A percentile compares a stretch with the other conserved stretches of the same genome.
Conservation (phyloP, 2,888 invertebrate species). For the Ryuthela nishihirai region DNA sequence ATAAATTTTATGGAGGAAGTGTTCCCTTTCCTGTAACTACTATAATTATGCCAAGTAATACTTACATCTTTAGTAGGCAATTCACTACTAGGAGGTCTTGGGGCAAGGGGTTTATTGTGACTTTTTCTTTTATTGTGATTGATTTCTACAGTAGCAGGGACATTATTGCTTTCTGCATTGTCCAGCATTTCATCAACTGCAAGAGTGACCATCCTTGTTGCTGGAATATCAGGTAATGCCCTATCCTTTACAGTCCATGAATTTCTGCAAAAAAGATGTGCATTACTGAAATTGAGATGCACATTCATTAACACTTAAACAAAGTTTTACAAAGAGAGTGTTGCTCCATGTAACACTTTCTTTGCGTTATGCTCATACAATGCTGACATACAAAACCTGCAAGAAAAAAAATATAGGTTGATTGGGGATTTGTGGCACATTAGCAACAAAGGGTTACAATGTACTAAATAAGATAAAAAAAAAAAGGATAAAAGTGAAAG, state of each 20-base stretch:
- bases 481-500: no score
- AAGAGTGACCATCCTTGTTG: conserved; percentile 1
- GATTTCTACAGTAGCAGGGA: background rate
- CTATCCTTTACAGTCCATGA: conserved; percentile 34
- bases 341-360: no score
- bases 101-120: conserved; percentile 27
- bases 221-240: conserved; percentile 35
- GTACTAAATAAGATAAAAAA: no score
- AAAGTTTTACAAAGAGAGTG: background rate
- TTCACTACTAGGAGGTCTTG: conserved; percentile 26
- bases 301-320: background rate
- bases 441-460: no score
- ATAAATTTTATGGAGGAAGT: no score
- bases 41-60: no score
- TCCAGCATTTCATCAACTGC: background rate
- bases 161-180: background rate
- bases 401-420: no score
- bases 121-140: conserved; percentile 18
- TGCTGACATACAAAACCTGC: no score
- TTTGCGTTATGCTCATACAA: no score
- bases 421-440: no score
- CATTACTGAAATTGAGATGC: background rate
- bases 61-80: conserved; percentile 15
- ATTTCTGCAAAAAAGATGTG: conserved; percentile 11
- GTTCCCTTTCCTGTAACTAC: no score